Conservation (phyloP, 2,113 vertebrate species). For the Micromys minutus region DNA sequence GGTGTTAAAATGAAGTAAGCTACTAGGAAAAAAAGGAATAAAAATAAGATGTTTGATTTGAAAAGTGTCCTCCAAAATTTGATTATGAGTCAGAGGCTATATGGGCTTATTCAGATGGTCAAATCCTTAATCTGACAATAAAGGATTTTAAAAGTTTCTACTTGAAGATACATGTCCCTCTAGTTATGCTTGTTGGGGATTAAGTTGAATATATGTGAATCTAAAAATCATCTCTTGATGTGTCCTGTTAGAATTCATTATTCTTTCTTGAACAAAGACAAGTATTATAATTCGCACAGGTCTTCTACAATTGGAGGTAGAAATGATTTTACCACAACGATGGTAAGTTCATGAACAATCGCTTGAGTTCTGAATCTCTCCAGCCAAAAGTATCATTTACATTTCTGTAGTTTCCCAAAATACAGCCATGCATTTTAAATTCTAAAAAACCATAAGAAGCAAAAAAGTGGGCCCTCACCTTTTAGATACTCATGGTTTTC, state of each 20-base stretch:
- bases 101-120: background rate
- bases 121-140: conserved; percentile 9
- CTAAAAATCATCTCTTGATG: background rate
- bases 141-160: background rate
- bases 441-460: conserved; percentile 23
- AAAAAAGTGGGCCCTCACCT: conserved; percentile 19
- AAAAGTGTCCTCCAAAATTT: background rate
- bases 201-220: background rate
- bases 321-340: background rate
- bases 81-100: background rate
- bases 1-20: conserved; percentile 13
- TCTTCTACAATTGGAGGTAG: background rate
- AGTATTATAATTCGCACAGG: background rate
- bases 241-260: background rate
- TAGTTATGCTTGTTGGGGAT: background rate
- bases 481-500: conserved; percentile 26
- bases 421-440: background rate
- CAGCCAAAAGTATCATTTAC: background rate
- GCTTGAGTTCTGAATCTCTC: background rate
- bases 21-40: background rate
- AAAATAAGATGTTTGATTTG: background rate
- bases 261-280: conserved; percentile 22
- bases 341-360: background rate
- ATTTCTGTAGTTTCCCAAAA: background rate
- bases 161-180: background rate